Base-by-base conservation (phyloP, 2,888 invertebrate genomes). In the Orthonevra nobilis region DNA sequence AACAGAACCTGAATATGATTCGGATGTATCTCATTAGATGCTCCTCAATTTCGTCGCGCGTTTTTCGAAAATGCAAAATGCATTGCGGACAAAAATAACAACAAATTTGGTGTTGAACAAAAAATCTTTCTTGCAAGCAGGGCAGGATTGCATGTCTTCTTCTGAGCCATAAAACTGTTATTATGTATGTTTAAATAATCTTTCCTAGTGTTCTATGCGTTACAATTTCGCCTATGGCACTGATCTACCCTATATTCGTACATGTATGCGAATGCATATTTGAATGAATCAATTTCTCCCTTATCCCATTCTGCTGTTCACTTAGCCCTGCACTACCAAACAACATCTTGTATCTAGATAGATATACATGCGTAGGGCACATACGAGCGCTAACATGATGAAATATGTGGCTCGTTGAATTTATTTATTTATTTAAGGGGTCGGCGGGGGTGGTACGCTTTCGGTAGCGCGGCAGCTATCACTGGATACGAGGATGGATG, bases 311-410 rank as follows among this genome's bases (percentile, higher is more conserved):
- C 34, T 48, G n/a, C n/a, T n/a, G 56, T 69, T 56, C 69, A 70
- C 70, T 63, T 63, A 56, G 48, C 75, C 42, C 32, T 61, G 60
- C 50, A n/a, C n/a, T 50, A 17, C 40, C 34, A 12, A 63, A 36
- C 48, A 52, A 60, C 40, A 66, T 72, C 72, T 72, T 72, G 42
- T 64, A 70, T 52, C 52, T 66, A n/a, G n/a, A n/a, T n/a, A n/a
- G n/a, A n/a, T n/a, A n/a, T n/a, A 66, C 52, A 66, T 79, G 64
- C 64, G 72, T 64, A 72, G 38, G 58, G 60, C 60, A 48, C 28
- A 72, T 38, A 77, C 69, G 66, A 77, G 60, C 63, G 72, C n/a
- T n/a, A 79, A 79, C 72, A 72, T 64, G 77, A 64, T 66, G 64
- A 72, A 66, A 66, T 79, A 64, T 72, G 40, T 66, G 60, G 46